These are phyloP conservation scores for Acanthosepion esculentum DNA, from an alignment of 2,888 invertebrate genomes.

Conservation along the genomic window DNA sequence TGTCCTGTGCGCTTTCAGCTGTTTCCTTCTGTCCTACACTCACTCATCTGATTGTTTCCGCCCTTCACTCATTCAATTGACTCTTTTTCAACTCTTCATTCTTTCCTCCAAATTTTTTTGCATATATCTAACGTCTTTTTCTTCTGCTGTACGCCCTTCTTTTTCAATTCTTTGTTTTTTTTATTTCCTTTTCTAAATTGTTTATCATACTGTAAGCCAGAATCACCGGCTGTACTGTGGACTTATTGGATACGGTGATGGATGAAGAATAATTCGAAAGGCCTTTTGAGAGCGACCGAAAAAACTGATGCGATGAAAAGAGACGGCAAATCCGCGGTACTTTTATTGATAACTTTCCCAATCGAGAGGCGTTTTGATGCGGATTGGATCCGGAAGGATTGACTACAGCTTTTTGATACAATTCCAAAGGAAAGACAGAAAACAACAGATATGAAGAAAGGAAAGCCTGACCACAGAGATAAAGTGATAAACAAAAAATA, in stretches of 20 bases:
- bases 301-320: background rate
- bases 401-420: background rate
- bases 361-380: background rate
- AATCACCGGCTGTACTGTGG: background rate
- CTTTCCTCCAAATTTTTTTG: background rate
- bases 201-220: background rate
- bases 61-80: too few species aligned
- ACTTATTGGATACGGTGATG: background rate
- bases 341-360: slow-evolving; percentile 9
- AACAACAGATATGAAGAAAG: background rate
- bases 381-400: background rate
- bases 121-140: background rate
- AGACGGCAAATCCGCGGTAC: background rate
- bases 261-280: background rate
- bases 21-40: too few species aligned
- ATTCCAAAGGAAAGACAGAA: background rate
- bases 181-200: background rate
- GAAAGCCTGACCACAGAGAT: background rate
- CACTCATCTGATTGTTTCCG: too few species aligned
- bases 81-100: too few species aligned
- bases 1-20: too few species aligned
- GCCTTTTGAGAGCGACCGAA: background rate
- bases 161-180: background rate
- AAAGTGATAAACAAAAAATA: background rate
- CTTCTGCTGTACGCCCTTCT: background rate